phyloP scores from a whole-genome alignment of 2,113 vertebrate species.

The Loxodonta africana region DNA sequence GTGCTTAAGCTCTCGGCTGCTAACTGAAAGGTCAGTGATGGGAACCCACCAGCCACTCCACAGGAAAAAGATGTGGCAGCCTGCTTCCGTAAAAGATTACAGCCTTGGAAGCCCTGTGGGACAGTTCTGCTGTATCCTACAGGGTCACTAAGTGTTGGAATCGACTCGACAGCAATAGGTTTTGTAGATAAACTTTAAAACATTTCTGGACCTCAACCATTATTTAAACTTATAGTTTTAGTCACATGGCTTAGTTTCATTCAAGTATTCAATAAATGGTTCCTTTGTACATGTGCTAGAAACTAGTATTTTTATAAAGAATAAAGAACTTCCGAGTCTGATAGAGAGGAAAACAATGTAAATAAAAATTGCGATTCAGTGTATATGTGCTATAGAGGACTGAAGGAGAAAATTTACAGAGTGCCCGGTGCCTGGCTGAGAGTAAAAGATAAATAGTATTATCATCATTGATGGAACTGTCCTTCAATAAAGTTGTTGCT shows the following conservation, averaged over 20 bases:
- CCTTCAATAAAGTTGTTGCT: neutral
- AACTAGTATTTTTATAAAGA: neutral
- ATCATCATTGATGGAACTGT: neutral
- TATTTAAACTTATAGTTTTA: conserved; percentile 42
- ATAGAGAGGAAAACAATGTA: neutral
- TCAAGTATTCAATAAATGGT: neutral
- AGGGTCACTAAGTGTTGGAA: too few species aligned
- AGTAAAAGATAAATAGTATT: neutral
- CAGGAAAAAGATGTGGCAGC: too few species aligned
- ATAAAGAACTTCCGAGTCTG: conserved; percentile 17
- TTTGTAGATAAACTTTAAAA: neutral
- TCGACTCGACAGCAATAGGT: neutral
- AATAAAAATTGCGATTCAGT: neutral
- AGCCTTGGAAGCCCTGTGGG: too few species aligned
- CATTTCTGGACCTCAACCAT: neutral
- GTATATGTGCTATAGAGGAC: neutral
- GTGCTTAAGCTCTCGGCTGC: too few species aligned
- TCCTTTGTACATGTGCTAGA: neutral
- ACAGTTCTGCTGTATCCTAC: too few species aligned
- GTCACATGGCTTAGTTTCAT: neutral
- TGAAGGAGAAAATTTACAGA: neutral
- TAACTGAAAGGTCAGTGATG: too few species aligned
- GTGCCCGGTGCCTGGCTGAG: neutral
- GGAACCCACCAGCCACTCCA: too few species aligned
- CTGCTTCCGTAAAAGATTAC: too few species aligned